phyloP scores from a whole-genome alignment of 2,797 vertebrate genomes.

The Sternotherus odoratus region DNA sequence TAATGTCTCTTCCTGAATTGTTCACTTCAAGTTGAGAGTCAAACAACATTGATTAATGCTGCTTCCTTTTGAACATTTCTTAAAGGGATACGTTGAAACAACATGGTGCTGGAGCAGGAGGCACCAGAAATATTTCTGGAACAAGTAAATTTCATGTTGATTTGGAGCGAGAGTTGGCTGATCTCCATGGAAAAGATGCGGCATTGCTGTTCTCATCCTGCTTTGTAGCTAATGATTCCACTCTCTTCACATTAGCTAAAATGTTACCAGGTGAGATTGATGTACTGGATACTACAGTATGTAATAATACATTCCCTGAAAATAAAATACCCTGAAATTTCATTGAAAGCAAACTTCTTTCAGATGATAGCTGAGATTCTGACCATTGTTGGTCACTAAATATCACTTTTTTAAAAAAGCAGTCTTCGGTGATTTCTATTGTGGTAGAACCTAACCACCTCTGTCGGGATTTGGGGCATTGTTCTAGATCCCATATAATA shows the following conservation, averaged over 20 bases:
- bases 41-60: background rate
- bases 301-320: background rate
- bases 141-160: slow-evolving; percentile 98
- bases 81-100: slow-evolving; percentile 91
- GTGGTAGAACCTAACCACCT: background rate
- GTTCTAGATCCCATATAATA: background rate
- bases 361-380: background rate
- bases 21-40: background rate
- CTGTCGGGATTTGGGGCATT: background rate
- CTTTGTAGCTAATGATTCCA: slow-evolving; percentile 98
- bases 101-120: slow-evolving; percentile 95
- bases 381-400: background rate
- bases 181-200: slow-evolving; percentile 95
- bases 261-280: slow-evolving; percentile 91
- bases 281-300: background rate
- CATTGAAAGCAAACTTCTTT: background rate
- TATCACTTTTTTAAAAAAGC: background rate
- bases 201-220: slow-evolving; percentile 96
- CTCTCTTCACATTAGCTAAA: slow-evolving; percentile 95
- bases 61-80: background rate
- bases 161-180: slow-evolving; percentile 93
- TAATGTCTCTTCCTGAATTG: background rate
- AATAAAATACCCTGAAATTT: background rate
- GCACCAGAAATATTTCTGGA: slow-evolving; percentile 97
- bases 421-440: background rate